Base-by-base conservation (phyloP, 1,140 invertebrate genomes). In the Acromyrmex echinatior region DNA sequence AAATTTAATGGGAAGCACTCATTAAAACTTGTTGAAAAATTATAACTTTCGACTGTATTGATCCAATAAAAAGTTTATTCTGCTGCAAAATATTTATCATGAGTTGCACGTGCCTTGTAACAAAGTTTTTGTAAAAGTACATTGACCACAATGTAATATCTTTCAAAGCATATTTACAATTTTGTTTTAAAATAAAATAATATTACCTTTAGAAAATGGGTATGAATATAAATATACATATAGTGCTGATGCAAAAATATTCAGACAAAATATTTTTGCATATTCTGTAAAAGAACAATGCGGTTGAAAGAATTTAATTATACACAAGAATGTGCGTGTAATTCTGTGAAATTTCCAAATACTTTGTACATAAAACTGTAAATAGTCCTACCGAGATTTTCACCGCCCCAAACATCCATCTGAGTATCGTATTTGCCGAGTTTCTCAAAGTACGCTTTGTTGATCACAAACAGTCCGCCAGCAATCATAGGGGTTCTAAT, bases 361-460 rank as follows among this genome's bases (percentile, higher is more conserved):
- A 10, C n/a, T n/a, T 28, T 45, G 18, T 84, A 62, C 9, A 51
- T n/a, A n/a, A 86, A 86, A 35, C 28, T 80, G 1, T 35, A 65
- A 39, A 45, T 81, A 87, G 10, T 90, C 92, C 94, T 92, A 97
- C 97, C 97, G 86, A 98, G 94, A 96, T 98, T 98, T 94, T 98
- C 98, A 25, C 97, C 98, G 62, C 98, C 97, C 99, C 99, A 99
- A 10, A 99, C 98, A 93, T 99, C 98, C 98, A 99, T 99, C 92
- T 98, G 98, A 95, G 98, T 98, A 93, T 99, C 99, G 95, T 99
- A 99, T 92, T 99, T 99, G 65, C 99, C 99, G 12, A 99, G 96
- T 93, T 98, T 98, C 90, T 98, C 98, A 95, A 99, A 99, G 95
- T 99, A 99, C 5, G 96, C 96, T 92, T 98, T 97, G 93, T 98